Conservation (phyloP, 2,113 vertebrate genomes). For the Mirza zaza region DNA sequence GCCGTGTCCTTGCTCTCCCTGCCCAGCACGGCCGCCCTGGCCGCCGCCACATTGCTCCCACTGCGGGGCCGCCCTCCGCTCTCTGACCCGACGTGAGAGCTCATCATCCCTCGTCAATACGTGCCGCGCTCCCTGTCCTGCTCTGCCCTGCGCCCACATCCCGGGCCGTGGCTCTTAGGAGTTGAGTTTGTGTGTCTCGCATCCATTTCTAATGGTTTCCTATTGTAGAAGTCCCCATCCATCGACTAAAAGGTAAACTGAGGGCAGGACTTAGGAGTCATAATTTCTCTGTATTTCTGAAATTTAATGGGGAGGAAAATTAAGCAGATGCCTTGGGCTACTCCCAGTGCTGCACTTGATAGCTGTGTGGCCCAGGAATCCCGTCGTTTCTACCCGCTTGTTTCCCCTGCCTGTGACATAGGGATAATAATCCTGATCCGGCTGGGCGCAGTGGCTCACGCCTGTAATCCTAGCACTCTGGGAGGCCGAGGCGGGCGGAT, state of each 20-base stretch:
- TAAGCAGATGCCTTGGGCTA: neutral
- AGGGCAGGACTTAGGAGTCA: neutral
- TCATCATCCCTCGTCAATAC: accelerated
- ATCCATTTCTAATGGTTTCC: neutral
- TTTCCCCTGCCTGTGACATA: neutral
- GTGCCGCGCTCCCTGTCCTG: accelerated
- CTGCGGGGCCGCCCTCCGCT: accelerated
- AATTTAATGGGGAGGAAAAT: neutral
- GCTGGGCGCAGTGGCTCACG: no score
- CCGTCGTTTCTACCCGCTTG: neutral
- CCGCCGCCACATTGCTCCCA: neutral
- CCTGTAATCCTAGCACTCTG: no score
- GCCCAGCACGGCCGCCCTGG: accelerated
- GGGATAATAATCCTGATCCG: neutral
- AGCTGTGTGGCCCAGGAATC: neutral
- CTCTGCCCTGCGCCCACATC: neutral
- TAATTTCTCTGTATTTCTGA: neutral
- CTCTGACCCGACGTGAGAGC: neutral
- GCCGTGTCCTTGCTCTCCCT: accelerated
- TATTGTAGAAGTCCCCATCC: neutral
- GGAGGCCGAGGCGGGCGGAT: no score
- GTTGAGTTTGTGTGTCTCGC: neutral
- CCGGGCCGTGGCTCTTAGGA: neutral
- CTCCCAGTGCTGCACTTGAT: neutral
- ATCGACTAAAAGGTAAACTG: neutral